Conservation (phyloP, 2,888 invertebrate species). For the Agrochola lota region DNA sequence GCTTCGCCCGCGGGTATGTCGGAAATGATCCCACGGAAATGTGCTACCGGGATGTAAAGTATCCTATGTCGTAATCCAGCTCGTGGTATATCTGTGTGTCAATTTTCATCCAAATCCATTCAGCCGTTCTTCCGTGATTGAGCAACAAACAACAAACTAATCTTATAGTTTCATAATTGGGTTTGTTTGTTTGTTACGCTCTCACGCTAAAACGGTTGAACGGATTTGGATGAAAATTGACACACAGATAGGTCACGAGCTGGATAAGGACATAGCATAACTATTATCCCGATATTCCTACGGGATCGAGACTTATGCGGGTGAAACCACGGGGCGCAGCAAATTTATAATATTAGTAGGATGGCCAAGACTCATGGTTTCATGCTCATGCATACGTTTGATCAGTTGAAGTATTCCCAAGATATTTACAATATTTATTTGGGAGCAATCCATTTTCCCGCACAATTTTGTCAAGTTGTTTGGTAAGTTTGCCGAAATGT, state of each 20-base stretch:
- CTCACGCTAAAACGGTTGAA: too few relatives aligned
- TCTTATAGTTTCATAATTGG: too few relatives aligned
- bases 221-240: too few relatives aligned
- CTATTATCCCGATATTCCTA: too few relatives aligned
- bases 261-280: too few relatives aligned
- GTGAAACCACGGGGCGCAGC: too few relatives aligned
- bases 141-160: background rate
- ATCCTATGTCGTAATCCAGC: too few relatives aligned
- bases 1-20: background rate
- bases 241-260: too few relatives aligned
- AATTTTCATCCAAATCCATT: background rate
- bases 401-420: constrained; percentile 29
- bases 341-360: background rate
- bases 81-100: too few relatives aligned
- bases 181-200: too few relatives aligned
- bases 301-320: too few relatives aligned
- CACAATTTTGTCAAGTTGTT: constrained; percentile 30
- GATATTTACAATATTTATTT: constrained; percentile 39
- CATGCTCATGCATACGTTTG: constrained; percentile 16
- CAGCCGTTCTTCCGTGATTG: background rate
- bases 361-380: background rate
- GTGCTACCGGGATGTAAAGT: too few relatives aligned
- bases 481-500: constrained; percentile 13
- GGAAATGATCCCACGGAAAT: background rate
- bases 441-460: constrained; percentile 36